Base-by-base conservation (phyloP, 2,797 vertebrate genomes). In the Sebastes steindachneri region DNA sequence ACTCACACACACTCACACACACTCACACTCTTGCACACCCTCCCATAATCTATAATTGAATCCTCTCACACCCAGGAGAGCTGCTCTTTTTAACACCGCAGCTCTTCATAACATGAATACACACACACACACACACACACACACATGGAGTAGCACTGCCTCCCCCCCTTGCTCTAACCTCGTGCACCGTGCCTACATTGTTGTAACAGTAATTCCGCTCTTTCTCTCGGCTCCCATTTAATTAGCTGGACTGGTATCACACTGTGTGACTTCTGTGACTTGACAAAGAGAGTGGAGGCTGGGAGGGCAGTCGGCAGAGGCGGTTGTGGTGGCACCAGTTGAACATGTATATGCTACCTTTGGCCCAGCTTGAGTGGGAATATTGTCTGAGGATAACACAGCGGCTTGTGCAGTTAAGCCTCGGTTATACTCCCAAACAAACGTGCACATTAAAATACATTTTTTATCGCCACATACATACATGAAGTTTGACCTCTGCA, bases 41-140 rank as follows among this genome's bases (percentile, higher is more conserved):
- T 78, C 23, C 83, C 82, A 89, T 93, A 94, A 95, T 95, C 94
- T 95, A 95, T 94, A 95, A 95, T 95, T 94, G 93, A 94, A 95
- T 95, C 92, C 93, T 84, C 85, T 88, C 83, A 75, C 80, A 87
- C 86, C 76, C 92, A 82, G 71, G 90, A 91, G 88, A 91, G 79
- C 80, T 86, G 82, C 75, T 83, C 87, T 85, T 93, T 86, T 86
- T 80, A 90, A 87, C 79, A 77, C 73, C 37, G 28, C 28, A 33
- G 57, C 74, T 79, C 79, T 76, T 67, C 4, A 19, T 69, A 72
- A 89, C 78, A 83, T 65, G 65, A 78, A 69, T 5, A 62, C 62
- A 57, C 62, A 70, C 66, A 69, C 65, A 37, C 33, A 31, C 29
- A 10, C 66, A 69, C 68, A 72, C 51, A 33, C 66, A 69, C 62